Conservation (phyloP, 2,888 invertebrate species). For the Nipponacmea schrenckii region DNA sequence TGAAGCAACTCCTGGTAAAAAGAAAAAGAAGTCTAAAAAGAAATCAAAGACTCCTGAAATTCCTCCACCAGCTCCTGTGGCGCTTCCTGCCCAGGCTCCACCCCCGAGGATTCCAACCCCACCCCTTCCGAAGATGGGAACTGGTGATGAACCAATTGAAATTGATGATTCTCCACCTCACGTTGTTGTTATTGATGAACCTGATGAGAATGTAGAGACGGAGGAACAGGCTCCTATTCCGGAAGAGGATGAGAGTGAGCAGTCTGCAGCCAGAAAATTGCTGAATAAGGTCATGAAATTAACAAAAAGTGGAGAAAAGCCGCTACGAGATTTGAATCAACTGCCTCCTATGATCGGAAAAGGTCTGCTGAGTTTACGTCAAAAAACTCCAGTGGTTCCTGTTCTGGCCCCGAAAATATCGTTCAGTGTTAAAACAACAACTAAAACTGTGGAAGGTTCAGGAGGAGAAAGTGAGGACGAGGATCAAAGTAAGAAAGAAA, state of each 20-base stretch:
- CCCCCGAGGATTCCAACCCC: neutral
- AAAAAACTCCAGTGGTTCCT: neutral
- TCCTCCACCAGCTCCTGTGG: neutral
- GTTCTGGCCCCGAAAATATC: constrained; percentile 20
- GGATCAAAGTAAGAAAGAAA: neutral
- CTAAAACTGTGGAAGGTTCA: constrained; percentile 12
- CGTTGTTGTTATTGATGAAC: constrained; percentile 5
- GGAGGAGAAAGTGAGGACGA: neutral
- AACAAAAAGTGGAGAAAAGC: constrained; percentile 3
- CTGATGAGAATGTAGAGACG: constrained; percentile 16
- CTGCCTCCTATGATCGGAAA: neutral
- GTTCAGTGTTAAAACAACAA: constrained; percentile 23
- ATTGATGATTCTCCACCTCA: neutral
- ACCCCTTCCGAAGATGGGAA: neutral
- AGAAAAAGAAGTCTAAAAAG: constrained; percentile 4
- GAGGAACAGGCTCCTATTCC: neutral
- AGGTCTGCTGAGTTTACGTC: constrained; percentile 12
- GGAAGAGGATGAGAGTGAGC: neutral
- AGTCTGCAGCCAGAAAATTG: neutral
- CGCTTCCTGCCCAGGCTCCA: too few relatives aligned
- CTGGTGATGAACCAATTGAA: constrained; percentile 3
- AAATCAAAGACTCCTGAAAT: neutral
- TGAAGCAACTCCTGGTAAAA: neutral
- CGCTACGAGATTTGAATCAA: neutral
- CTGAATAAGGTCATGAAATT: neutral